Conservation (phyloP, 2,113 vertebrate species). For the Myodes glareolus region DNA sequence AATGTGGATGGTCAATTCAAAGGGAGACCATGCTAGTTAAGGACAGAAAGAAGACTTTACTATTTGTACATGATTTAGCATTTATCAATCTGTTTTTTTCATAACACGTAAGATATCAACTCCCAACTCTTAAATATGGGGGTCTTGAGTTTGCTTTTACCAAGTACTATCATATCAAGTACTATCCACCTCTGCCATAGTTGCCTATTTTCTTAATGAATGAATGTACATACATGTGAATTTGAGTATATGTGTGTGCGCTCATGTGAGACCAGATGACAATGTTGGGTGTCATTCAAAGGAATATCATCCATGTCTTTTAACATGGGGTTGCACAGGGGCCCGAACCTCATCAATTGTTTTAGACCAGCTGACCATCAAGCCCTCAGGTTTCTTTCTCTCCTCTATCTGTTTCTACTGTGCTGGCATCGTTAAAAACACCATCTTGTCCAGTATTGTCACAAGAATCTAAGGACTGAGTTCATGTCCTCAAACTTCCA, state of each 20-base stretch:
- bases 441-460: not conserved
- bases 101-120: not conserved
- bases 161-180: not conserved
- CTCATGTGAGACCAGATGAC: not conserved
- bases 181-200: not conserved
- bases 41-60: not conserved
- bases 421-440: not conserved
- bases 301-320: not conserved
- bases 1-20: not conserved
- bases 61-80: not conserved
- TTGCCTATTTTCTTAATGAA: not conserved
- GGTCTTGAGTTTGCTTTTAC: not conserved
- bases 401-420: too few relatives aligned
- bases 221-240: not conserved
- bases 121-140: not conserved
- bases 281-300: not conserved
- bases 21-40: not conserved
- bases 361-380: not conserved
- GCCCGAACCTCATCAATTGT: not conserved
- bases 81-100: not conserved
- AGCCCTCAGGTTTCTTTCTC: not conserved
- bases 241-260: not conserved
- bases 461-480: not conserved
- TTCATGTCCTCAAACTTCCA: not conserved
- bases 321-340: not conserved